These are phyloP conservation scores for Falco naumanni DNA, from an alignment of 2,797 vertebrate genomes.

Conservation along the genomic window DNA sequence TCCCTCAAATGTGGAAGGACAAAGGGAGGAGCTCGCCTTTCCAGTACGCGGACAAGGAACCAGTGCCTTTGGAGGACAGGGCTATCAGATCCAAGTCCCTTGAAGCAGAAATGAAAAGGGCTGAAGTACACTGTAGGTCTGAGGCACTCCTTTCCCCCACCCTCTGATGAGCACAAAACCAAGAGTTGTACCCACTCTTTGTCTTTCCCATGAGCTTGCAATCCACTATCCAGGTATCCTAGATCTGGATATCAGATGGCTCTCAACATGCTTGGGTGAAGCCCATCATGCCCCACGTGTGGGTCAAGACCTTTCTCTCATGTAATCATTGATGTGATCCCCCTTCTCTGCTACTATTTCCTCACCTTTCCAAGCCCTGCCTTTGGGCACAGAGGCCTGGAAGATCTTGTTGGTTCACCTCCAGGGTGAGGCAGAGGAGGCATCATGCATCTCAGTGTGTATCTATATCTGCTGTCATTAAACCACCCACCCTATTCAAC, in stretches of 20 bases:
- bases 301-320: neutral
- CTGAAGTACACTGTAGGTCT: neutral
- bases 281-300: rapidly evolving
- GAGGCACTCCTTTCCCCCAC: neutral
- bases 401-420: neutral
- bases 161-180: neutral
- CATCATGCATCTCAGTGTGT: neutral
- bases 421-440: neutral
- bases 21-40: rapidly evolving
- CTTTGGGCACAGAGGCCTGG: neutral
- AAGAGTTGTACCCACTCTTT: neutral
- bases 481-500: neutral
- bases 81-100: neutral
- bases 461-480: neutral
- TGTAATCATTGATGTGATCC: neutral
- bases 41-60: neutral
- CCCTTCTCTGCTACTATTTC: neutral
- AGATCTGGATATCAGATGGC: neutral
- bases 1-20: neutral
- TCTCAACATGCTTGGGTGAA: neutral
- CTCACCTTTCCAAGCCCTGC: neutral
- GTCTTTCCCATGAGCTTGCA: neutral
- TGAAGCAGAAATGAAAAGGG: neutral
- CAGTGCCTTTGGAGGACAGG: neutral
- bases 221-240: neutral